Percentiles rank a stretch among this genome's conserved stretches.
These are phyloP conservation scores for Lamproptera curius DNA, from an alignment of 2,888 invertebrate genomes.

Conservation along the genomic window DNA sequence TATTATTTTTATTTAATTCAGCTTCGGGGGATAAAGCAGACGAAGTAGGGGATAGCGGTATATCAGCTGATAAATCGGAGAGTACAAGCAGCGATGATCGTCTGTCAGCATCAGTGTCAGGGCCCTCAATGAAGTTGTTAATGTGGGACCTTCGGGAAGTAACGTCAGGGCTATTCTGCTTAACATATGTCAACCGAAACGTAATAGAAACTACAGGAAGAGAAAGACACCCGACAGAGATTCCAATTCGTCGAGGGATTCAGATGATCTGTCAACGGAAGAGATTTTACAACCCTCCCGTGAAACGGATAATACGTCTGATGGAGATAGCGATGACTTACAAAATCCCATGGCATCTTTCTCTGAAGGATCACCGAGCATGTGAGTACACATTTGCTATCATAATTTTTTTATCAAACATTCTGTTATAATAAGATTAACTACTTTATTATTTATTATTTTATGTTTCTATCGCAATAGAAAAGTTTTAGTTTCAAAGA, in stretches of 20 bases:
- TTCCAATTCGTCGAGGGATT: conserved; percentile 56
- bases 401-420: too few relatives aligned
- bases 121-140: conserved; percentile 54
- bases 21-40: conserved; percentile 32
- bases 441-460: too few relatives aligned
- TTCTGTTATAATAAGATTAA: too few relatives aligned
- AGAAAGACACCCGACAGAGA: conserved; percentile 61
- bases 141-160: conserved; percentile 57
- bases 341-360: conserved; percentile 39
- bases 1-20: conserved; percentile 9
- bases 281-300: conserved; percentile 36
- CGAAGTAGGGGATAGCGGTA: conserved; percentile 67
- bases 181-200: conserved; percentile 51
- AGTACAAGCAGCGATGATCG: conserved; percentile 64
- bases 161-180: conserved; percentile 54
- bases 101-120: conserved; percentile 33
- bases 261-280: conserved; percentile 58
- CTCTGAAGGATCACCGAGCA: conserved; percentile 41
- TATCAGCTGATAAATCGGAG: conserved; percentile 70
- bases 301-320: conserved; percentile 40
- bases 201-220: conserved; percentile 60
- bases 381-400: too few relatives aligned
- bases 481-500: too few relatives aligned
- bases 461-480: too few relatives aligned
- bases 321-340: conserved; percentile 44